These are phyloP conservation scores for Orussus abietinus DNA, from an alignment of 1,140 invertebrate species.

Conservation along the genomic window DNA sequence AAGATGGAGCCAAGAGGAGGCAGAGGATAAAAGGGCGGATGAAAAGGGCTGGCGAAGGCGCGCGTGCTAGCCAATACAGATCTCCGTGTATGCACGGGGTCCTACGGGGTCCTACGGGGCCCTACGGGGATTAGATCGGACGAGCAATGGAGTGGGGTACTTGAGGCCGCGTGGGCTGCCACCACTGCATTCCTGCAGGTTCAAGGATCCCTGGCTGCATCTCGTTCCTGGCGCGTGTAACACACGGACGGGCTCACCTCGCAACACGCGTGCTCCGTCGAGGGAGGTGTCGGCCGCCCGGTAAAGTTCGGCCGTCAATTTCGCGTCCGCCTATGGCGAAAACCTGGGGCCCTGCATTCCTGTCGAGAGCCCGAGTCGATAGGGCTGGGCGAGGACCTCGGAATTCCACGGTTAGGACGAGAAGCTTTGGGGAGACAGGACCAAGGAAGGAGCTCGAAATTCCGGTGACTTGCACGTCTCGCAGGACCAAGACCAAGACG, in stretches of 20 bases:
- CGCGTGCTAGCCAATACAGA: slow-evolving; percentile 21
- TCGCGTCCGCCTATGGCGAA: slow-evolving; percentile 15
- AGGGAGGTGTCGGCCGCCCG: slow-evolving; percentile 6
- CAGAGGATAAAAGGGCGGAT: slow-evolving; percentile 4
- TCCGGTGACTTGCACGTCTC: no score
- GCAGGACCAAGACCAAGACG: no score
- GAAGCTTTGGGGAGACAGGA: no score
- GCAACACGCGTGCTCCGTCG: slow-evolving; percentile 3
- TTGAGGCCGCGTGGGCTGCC: slow-evolving; percentile 43
- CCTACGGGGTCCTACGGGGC: slow-evolving; percentile 28
- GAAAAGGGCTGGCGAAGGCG: slow-evolving; percentile 26
- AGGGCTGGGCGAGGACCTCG: no score
- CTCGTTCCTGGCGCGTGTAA: neutral
- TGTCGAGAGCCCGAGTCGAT: no score
- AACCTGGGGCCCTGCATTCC: no score
- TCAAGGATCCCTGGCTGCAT: slow-evolving; percentile 41
- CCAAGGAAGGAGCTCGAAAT: no score
- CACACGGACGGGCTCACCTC: slow-evolving; percentile 1
- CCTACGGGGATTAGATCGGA: slow-evolving; percentile 43
- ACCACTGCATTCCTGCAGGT: slow-evolving; percentile 47
- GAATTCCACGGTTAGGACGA: no score
- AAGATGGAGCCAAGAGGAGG: slow-evolving; percentile 2
- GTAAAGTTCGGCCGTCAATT: slow-evolving; percentile 25
- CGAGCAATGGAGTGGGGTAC: slow-evolving; percentile 31
- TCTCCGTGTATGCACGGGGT: slow-evolving; percentile 19